Evolutionary conservation across 2,113 vertebrate genomes (phyloP).

Genomic region (Fulica atra): DNA sequence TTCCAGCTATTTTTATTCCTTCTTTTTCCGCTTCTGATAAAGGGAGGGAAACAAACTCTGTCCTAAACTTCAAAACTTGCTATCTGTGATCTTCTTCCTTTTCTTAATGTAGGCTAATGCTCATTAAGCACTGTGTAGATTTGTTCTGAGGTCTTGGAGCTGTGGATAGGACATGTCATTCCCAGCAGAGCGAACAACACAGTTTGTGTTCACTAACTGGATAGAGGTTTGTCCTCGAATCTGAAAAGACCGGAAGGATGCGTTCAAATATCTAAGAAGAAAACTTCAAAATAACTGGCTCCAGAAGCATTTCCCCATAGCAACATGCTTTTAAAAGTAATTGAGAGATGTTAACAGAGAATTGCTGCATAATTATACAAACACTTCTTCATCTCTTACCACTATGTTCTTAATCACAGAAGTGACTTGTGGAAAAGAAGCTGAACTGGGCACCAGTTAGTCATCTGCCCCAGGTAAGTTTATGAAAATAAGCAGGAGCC

Average conservation of each 20-base stretch:
- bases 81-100: neutral
- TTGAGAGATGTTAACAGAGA: conserved; percentile 9
- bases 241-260: neutral
- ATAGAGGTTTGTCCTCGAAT: neutral
- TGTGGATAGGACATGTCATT: neutral
- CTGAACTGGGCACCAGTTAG: neutral
- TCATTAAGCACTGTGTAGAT: neutral
- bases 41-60: neutral
- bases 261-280: neutral
- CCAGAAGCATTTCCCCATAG: conserved; percentile 10
- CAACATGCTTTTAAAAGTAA: conserved; percentile 45
- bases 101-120: neutral
- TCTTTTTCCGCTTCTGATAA: neutral
- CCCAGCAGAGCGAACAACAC: neutral
- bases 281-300: conserved; percentile 18
- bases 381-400: neutral
- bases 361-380: conserved; percentile 4
- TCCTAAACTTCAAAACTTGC: neutral
- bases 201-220: neutral
- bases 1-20: neutral
- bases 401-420: neutral
- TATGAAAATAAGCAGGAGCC: neutral
- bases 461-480: neutral
- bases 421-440: neutral
- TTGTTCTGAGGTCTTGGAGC: neutral